Conservation (phyloP, 2,113 vertebrate species). For the Piliocolobus tephrosceles region DNA sequence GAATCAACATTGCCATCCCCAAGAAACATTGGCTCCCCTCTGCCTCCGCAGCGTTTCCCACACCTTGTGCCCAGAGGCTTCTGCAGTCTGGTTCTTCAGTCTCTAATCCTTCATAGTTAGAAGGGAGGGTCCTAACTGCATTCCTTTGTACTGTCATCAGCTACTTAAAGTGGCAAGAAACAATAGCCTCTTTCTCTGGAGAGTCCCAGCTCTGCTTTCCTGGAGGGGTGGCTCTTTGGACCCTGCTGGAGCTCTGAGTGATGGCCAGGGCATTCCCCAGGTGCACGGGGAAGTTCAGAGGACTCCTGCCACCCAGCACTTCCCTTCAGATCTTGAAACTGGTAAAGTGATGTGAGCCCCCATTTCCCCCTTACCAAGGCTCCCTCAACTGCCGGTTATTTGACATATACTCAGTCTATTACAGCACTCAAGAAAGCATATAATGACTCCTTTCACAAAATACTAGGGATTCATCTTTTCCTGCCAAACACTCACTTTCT, state of each 20-base stretch:
- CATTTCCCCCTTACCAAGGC: not conserved
- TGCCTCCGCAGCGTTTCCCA: conserved; percentile 32
- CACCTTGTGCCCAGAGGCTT: conserved; percentile 27
- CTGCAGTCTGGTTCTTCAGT: conserved; percentile 26
- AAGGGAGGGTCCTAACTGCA: conserved; percentile 54
- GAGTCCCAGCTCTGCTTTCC: not conserved
- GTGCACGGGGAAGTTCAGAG: not conserved
- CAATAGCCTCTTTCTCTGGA: conserved; percentile 68
- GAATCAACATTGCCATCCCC: not conserved
- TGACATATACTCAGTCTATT: not conserved
- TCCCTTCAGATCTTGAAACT: not conserved
- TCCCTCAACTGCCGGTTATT: not conserved
- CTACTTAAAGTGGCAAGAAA: conserved; percentile 48
- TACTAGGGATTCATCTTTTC: not conserved
- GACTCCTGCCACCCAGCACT: not conserved
- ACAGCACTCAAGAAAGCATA: not conserved
- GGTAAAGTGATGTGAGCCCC: not conserved
- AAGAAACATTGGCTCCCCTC: not conserved
- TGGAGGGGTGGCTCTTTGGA: conserved; percentile 53
- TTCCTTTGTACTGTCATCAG: conserved; percentile 68
- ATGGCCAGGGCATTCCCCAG: not conserved
- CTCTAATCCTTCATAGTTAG: conserved; percentile 41
- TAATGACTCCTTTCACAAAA: not conserved
- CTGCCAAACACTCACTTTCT: not conserved
- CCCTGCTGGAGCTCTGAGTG: conserved; percentile 44